These are phyloP conservation scores for Salmo trutta DNA, from an alignment of 2,797 vertebrate genomes.

Conservation along the genomic window DNA sequence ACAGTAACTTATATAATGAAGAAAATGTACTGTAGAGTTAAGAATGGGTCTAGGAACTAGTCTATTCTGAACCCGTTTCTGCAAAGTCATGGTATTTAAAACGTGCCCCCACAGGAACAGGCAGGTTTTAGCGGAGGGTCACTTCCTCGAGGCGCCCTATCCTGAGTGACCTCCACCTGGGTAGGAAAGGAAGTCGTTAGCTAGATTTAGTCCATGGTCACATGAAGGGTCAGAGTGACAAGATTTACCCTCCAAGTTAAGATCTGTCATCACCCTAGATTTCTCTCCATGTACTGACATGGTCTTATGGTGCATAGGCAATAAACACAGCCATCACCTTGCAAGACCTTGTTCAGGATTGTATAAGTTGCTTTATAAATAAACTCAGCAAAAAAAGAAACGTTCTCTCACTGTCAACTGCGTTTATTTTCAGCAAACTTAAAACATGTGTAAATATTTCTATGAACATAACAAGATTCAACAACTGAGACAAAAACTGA, in stretches of 20 bases:
- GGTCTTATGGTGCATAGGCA: neutral
- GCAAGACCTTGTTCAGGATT: no score
- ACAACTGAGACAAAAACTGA: no score
- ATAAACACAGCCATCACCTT: no score
- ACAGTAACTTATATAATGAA: conserved; percentile 24
- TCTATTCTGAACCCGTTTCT: conserved; percentile 14
- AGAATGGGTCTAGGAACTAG: neutral
- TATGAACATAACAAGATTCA: no score
- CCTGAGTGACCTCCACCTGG: conserved; percentile 1
- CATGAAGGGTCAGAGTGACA: neutral
- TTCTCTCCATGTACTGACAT: neutral
- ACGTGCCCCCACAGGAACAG: neutral
- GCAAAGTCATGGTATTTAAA: conserved; percentile 18
- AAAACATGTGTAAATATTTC: no score
- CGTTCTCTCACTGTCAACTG: no score
- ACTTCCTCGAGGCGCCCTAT: neutral
- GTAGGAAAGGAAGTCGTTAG: neutral
- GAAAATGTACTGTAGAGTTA: conserved; percentile 22
- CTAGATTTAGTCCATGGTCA: neutral
- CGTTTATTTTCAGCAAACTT: no score
- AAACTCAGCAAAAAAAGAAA: no score
- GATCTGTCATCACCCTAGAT: neutral
- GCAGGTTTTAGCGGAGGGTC: neutral
- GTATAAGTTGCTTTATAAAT: no score
- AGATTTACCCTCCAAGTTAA: neutral